Percentiles rank a stretch among this genome's conserved stretches.
phyloP scores from a whole-genome alignment of 2,888 invertebrate genomes.

The Tachina grossa region DNA sequence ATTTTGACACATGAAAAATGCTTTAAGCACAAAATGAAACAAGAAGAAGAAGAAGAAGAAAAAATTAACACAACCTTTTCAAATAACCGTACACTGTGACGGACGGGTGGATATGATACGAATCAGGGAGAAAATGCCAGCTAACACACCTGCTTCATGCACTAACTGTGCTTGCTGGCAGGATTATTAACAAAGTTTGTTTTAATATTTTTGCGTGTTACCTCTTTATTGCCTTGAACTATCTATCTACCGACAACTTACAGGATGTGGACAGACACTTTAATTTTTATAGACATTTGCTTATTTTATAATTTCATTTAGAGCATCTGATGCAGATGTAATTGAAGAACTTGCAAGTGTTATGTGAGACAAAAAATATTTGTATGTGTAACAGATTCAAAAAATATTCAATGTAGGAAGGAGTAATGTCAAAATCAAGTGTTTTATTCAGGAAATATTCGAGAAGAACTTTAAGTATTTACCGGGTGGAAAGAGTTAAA shows the following conservation, averaged over 20 bases:
- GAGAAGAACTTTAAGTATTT: not conserved
- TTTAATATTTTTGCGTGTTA: constrained; percentile 37
- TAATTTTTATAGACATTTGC: constrained; percentile 27
- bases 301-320: constrained; percentile 47
- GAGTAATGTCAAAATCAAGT: constrained; percentile 7
- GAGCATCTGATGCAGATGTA: constrained; percentile 58
- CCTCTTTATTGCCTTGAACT: constrained; percentile 23
- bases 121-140: constrained; percentile 26
- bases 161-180: not conserved
- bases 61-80: constrained; percentile 3
- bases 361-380: not conserved
- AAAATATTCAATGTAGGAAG: not conserved
- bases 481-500: no score
- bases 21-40: constrained; percentile 40
- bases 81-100: no score
- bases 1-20: constrained; percentile 51
- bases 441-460: not conserved
- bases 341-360: constrained; percentile 48
- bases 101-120: not conserved
- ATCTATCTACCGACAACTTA: constrained; percentile 11
- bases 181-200: constrained; percentile 3
- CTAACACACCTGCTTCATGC: constrained; percentile 44
- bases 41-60: not conserved
- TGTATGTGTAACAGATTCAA: not conserved
- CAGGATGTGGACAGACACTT: constrained; percentile 47